Evolutionary conservation across 2,113 vertebrate species (phyloP).

Genomic region (Murina feae): DNA sequence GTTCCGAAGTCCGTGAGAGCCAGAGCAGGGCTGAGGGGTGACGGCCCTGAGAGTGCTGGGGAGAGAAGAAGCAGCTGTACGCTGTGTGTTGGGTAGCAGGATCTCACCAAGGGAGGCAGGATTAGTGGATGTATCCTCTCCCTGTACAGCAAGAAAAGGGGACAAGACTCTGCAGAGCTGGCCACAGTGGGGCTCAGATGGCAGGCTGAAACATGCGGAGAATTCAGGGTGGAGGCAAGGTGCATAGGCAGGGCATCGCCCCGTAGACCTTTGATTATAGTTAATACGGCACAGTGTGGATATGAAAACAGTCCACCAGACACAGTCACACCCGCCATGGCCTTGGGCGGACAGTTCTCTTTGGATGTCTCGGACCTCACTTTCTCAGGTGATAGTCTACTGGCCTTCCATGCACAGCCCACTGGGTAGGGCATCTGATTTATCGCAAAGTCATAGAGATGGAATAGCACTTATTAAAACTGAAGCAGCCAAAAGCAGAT

Average conservation of each 20-base stretch:
- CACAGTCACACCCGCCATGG: neutral
- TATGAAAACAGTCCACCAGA: neutral
- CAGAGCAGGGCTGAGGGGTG: neutral
- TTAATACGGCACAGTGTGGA: too few species aligned
- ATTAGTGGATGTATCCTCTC: rapidly evolving
- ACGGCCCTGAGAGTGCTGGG: neutral
- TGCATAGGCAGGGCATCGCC: rapidly evolving
- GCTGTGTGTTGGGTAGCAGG: neutral
- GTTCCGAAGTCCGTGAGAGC: neutral
- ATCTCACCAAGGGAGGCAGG: neutral
- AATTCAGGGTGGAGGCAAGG: neutral
- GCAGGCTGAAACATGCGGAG: neutral
- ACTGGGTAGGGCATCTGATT: neutral
- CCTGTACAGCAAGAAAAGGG: neutral
- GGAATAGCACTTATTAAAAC: neutral
- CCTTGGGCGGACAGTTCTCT: neutral
- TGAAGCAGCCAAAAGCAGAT: neutral
- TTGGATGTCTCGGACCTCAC: neutral
- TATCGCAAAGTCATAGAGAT: neutral
- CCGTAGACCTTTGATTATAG: too few species aligned
- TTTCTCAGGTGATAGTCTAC: neutral
- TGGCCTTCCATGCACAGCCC: neutral
- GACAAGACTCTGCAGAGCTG: neutral
- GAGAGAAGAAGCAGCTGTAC: neutral
- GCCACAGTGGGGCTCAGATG: neutral